Percentiles rank a stretch among this genome's conserved stretches.
phyloP scores from a whole-genome alignment of 2,797 vertebrate species.

The Clarias pachynema region DNA sequence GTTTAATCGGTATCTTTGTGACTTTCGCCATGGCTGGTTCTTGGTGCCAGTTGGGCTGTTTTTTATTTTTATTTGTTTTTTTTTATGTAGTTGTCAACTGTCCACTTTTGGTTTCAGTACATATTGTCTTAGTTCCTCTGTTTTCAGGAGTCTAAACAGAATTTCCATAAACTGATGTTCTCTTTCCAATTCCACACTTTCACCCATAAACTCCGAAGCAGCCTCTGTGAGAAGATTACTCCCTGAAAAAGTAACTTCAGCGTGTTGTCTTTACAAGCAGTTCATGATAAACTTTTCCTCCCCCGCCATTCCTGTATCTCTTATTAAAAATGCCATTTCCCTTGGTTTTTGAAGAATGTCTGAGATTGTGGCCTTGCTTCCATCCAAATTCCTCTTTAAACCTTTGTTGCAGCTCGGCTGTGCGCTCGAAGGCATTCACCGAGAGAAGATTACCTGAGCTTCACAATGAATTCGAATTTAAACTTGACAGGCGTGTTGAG shows the following conservation, averaged over 20 bases:
- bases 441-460: constrained; percentile 49
- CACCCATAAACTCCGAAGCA: neutral
- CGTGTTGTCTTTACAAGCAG: neutral
- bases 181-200: neutral
- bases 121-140: neutral
- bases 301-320: neutral
- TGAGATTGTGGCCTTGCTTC: constrained; percentile 36
- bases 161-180: neutral
- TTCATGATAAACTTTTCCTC: constrained; percentile 20
- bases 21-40: neutral
- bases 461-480: constrained; percentile 53
- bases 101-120: too few species aligned
- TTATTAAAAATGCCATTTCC: constrained; percentile 1
- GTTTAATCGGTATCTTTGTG: neutral
- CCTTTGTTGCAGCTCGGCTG: constrained; percentile 42
- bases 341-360: neutral
- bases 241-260: neutral
- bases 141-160: neutral
- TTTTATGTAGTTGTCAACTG: neutral
- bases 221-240: neutral
- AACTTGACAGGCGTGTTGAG: constrained; percentile 56
- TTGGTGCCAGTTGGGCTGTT: neutral
- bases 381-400: constrained; percentile 45
- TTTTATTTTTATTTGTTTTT: too few species aligned
- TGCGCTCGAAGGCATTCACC: constrained; percentile 30